These are phyloP conservation scores for Mongoloraphidia duomilia DNA, from an alignment of 2,888 invertebrate genomes.

Conservation along the genomic window DNA sequence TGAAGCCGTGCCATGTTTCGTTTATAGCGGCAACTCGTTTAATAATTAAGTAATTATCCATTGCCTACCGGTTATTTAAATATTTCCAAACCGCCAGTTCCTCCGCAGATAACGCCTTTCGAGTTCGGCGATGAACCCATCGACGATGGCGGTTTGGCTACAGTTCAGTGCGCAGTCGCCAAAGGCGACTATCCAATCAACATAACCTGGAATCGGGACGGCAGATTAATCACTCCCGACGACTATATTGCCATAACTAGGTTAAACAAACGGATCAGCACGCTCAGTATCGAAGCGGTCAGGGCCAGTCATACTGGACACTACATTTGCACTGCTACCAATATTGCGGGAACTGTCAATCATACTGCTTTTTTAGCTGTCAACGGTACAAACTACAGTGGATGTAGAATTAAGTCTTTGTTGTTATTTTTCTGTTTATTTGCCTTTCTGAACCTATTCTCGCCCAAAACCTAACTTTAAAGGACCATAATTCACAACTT, in stretches of 20 bases:
- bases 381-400: slow-evolving; percentile 39
- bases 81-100: slow-evolving; percentile 7
- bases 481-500: too few species aligned
- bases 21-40: too few species aligned
- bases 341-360: slow-evolving; percentile 45
- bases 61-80: too few species aligned
- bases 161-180: slow-evolving; percentile 44
- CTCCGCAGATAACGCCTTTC: slow-evolving; percentile 41
- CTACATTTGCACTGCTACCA: slow-evolving; percentile 48
- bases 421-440: neutral
- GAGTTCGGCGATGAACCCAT: slow-evolving; percentile 42
- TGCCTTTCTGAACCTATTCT: too few species aligned
- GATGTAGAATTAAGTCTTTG: slow-evolving; percentile 10
- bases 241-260: slow-evolving; percentile 27
- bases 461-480: too few species aligned
- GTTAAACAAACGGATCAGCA: slow-evolving; percentile 35
- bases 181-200: slow-evolving; percentile 58
- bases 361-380: slow-evolving; percentile 48
- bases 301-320: slow-evolving; percentile 45
- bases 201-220: slow-evolving; percentile 63
- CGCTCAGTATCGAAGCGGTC: slow-evolving; percentile 45
- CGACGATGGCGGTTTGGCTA: slow-evolving; percentile 48
- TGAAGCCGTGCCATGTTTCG: too few species aligned
- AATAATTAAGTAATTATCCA: too few species aligned
- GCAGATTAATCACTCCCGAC: slow-evolving; percentile 33